These are phyloP conservation scores for Vanessa tameamea DNA, from an alignment of 1,140 invertebrate genomes.

Conservation along the genomic window DNA sequence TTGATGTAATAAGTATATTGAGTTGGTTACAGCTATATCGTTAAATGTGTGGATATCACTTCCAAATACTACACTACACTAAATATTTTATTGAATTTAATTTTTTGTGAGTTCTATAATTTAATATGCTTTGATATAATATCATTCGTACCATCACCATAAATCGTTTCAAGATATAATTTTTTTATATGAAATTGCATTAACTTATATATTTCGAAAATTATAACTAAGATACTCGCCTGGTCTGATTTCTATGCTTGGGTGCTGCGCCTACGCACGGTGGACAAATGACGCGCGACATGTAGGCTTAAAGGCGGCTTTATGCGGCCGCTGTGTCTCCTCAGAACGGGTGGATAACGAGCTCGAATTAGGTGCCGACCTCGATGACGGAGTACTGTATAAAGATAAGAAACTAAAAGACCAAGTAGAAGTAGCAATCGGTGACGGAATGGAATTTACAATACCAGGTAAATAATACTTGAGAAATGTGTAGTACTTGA, in stretches of 20 bases:
- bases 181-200: background rate
- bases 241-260: slow-evolving; percentile 80
- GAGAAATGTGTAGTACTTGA: no score
- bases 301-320: slow-evolving; percentile 80
- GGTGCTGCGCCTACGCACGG: slow-evolving; percentile 63
- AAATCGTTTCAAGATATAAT: background rate
- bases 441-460: slow-evolving; percentile 94
- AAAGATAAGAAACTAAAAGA: slow-evolving; percentile 93
- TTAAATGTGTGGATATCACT: background rate
- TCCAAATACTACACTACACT: no score
- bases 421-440: slow-evolving; percentile 93
- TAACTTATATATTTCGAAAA: background rate
- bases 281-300: slow-evolving; percentile 54
- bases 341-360: slow-evolving; percentile 84
- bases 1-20: slow-evolving; percentile 6
- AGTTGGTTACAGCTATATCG: background rate
- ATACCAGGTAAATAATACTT: slow-evolving; percentile 86
- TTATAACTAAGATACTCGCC: slow-evolving; percentile 45
- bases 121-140: background rate
- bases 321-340: slow-evolving; percentile 84
- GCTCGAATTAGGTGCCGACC: slow-evolving; percentile 85
- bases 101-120: no score
- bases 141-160: background rate
- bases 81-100: no score
- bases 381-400: slow-evolving; percentile 91